Evolutionary conservation across 2,113 vertebrate species (phyloP).

Genomic region (Rhagologus leucostigma): DNA sequence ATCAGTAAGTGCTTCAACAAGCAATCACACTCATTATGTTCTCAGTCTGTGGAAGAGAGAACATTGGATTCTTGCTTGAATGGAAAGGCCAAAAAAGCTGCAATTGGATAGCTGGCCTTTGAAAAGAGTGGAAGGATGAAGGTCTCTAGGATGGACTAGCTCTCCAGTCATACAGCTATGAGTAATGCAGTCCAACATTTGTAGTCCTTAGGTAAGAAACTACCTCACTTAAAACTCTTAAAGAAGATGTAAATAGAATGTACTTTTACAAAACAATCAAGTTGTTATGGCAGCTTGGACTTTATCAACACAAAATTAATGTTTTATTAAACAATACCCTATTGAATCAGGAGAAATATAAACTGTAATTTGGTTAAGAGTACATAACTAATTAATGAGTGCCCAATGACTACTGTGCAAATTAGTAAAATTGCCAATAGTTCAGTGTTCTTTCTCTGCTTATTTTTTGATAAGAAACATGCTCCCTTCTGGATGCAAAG

Average conservation of each 20-base stretch:
- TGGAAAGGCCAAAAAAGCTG: not conserved
- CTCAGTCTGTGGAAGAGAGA: not conserved
- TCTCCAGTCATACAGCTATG: not conserved
- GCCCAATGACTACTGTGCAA: not conserved
- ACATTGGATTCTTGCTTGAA: not conserved
- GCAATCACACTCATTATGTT: not conserved
- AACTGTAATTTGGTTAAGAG: not conserved
- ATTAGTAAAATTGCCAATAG: not conserved
- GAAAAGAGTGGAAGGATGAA: not conserved
- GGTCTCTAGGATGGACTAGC: not conserved
- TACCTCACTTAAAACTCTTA: not conserved
- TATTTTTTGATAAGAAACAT: not conserved
- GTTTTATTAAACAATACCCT: not conserved
- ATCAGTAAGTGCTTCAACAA: not conserved
- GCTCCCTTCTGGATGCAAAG: not conserved
- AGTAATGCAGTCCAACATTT: not conserved
- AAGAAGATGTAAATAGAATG: not conserved
- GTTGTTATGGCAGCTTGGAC: not conserved
- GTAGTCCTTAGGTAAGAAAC: not conserved
- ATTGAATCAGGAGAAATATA: not conserved
- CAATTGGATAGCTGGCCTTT: not conserved
- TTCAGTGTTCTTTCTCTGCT: not conserved
- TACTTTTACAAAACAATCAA: not conserved
- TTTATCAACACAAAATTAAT: not conserved
- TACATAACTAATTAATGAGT: not conserved